Evolutionary conservation across 2,797 vertebrate genomes (phyloP), one percentile per base, ranked within the genome.

Genomic region (Babyrousa celebensis): DNA sequence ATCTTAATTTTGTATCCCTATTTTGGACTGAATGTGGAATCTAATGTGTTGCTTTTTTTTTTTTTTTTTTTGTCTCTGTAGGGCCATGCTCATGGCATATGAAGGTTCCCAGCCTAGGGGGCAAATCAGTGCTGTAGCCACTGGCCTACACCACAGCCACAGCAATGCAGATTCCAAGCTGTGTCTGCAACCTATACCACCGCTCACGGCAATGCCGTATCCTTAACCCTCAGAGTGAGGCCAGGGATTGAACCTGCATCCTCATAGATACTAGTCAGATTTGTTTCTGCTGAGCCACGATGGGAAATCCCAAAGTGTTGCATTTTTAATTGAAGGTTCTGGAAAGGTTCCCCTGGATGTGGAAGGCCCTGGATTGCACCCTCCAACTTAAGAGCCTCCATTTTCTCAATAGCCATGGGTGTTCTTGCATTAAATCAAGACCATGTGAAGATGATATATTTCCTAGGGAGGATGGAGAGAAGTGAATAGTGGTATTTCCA

Each of bases 401-500:
- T 29, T 85, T 23, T n/a, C 79, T 71, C 20, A 70, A 56, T 25
- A 67, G 27, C 7, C 36, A 4, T 21, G 15, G 58, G 40, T 27
- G 1, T 82, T 96, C 82, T 82, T 75, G 52, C 67, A 82, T 15
- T 12, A 54, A 74, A 58, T 48, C 27, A 29, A 48, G 43, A 71
- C 88, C 88, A 71, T 40, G 43, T 62, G 70, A 92, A 93, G 79
- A 80, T 70, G 48, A 29, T 82, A 36, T n/a, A 15, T 85, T 92
- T 96, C 36, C 85, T 40, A 6, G 78, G 36, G 17, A 89, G 63
- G n/a, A 78, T 43, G 25, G 84, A 5, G 56, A 92, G 78, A 94
- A 58, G 16, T 75, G 85, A 91, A 74, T 36, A 65, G 43, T 92
- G n/a, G 80, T 91, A 92, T 96, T 97, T 97, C 79, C 85, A 83